Evolutionary conservation across 2,888 invertebrate species (phyloP), one percentile per base, ranked within the genome.

Genomic region (Unio delphinus): DNA sequence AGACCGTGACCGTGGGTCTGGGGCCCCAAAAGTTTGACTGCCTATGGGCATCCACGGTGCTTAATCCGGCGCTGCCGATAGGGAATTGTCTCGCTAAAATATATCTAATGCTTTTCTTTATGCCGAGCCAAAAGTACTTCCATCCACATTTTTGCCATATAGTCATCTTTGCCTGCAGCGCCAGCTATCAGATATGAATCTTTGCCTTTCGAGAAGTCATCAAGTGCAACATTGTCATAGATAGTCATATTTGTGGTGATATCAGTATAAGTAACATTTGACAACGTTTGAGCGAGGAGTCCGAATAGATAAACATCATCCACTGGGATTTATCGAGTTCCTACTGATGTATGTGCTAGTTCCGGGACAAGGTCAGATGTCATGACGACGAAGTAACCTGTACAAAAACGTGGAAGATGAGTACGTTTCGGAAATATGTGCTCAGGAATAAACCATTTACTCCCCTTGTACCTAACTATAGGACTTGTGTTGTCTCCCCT

Each of bases 161-260:
- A 70, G 15, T 65, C 71, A 7, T 73, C 57, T 11, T 76, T 70
- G 65, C 70, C 61, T 1, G 78, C 77, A 45, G 60, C 61, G 4
- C 73, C 64, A 54, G 65, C 77, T 4, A 79, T 62, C 54, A 68
- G 65, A 20, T 67, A 11, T 23, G 67, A 62, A 23, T 61, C 68
- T 7, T 68, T 65, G 3, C 65, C 61, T 8, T 69, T 69, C 58
- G 73, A 61, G 57, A 82, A 84, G 34, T 76, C 74, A 45, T 77
- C 60, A 45, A 81, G 59, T 63, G 76, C 82, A 54, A 66, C 61
- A 55, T 77, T 76, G 65, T 75, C 76, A 58, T 95, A 96, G 66
- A 97, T 92, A 7, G 95, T 96, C 70, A 97, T 96, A 90, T 97
- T 97, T 90, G 96, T 96, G 11, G 96, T 92, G 77, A 97, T 68